Evolutionary conservation across 1,140 invertebrate genomes (phyloP).

Genomic region (Gryllus bimaculatus): DNA sequence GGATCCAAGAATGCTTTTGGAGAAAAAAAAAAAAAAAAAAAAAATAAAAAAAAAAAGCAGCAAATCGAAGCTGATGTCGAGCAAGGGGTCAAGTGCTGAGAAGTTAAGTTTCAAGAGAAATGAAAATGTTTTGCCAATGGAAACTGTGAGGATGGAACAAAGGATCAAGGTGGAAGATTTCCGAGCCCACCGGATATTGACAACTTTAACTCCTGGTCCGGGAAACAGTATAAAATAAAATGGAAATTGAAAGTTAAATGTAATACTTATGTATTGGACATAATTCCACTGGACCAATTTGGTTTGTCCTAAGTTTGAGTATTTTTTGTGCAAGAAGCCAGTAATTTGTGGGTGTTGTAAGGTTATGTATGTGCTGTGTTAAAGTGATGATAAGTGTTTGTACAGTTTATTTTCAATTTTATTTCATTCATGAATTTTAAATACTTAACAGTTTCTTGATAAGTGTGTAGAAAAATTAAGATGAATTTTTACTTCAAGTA

Average conservation of each 20-base stretch:
- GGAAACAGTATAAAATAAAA: slow-evolving; percentile 23
- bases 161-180: slow-evolving; percentile 89
- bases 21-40: no score
- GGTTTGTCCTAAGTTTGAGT: background rate
- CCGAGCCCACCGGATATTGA: slow-evolving; percentile 87
- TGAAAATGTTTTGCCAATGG: slow-evolving; percentile 95
- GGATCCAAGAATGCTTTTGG: no score
- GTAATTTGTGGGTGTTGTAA: background rate
- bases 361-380: background rate
- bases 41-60: no score
- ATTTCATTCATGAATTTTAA: background rate
- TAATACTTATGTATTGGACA: background rate
- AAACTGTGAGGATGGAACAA: slow-evolving; percentile 75
- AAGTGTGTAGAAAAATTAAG: no score
- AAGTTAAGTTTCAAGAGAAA: slow-evolving; percentile 90
- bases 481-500: no score
- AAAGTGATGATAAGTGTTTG: background rate
- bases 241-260: background rate
- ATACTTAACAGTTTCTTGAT: no score
- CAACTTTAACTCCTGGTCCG: slow-evolving; percentile 40
- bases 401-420: slow-evolving; percentile 2
- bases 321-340: background rate
- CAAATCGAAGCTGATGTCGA: slow-evolving; percentile 55
- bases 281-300: background rate
- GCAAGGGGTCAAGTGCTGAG: slow-evolving; percentile 62